Percentiles rank a stretch among this genome's conserved stretches.
Evolutionary conservation across 2,113 vertebrate genomes (phyloP).

Genomic region (Mus musculus): GRCm39 chr14:77718001-77718500

Average conservation of each 20-base stretch:
- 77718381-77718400: neutral
- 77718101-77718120: neutral
- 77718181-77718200: neutral
- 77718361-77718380: neutral
- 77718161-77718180: neutral
- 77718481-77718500: neutral
- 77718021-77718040: neutral
- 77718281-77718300: neutral
- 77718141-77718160: neutral
- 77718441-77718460: neutral
- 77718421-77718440: neutral
- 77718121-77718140: neutral
- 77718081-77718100: neutral
- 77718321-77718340: neutral
- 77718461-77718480: conserved; percentile 42
- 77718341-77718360: neutral
- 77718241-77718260: neutral
- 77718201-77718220: neutral
- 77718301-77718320: neutral
- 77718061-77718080: neutral
- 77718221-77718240: neutral
- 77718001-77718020: rapidly evolving
- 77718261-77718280: neutral
- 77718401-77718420: neutral
- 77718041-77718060: neutral